These are phyloP conservation scores for Microchrysa polita DNA, from an alignment of 2,888 invertebrate species.

Conservation along the genomic window DNA sequence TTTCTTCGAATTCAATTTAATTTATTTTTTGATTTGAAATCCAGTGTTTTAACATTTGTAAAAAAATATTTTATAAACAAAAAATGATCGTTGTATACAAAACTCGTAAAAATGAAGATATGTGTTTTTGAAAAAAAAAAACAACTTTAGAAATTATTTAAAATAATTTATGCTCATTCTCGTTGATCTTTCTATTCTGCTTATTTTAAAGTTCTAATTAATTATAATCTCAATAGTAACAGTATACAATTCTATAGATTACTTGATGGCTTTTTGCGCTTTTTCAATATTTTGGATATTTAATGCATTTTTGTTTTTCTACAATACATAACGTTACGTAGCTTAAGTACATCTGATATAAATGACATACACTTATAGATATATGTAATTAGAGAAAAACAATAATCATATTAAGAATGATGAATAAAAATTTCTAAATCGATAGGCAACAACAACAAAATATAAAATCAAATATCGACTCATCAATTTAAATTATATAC, in stretches of 20 bases:
- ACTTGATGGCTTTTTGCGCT: not conserved
- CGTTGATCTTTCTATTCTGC: not conserved
- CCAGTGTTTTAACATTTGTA: not conserved
- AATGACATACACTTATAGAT: too few species aligned
- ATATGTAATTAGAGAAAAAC: too few species aligned
- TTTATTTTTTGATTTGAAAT: too few species aligned
- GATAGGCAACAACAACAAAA: not conserved
- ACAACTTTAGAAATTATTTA: not conserved
- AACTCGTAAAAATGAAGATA: constrained; percentile 12
- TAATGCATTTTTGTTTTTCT: constrained; percentile 5
- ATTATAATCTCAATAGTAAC: constrained; percentile 3
- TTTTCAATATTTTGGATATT: not conserved
- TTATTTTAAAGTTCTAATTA: not conserved
- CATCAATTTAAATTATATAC: not conserved
- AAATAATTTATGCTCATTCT: not conserved
- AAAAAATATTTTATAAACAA: not conserved
- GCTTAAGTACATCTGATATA: too few species aligned
- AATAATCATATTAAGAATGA: not conserved
- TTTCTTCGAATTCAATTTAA: too few species aligned
- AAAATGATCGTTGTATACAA: constrained; percentile 34
- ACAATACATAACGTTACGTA: not conserved
- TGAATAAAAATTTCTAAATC: not conserved
- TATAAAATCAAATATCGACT: not conserved
- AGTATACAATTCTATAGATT: not conserved
- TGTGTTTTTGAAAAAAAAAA: constrained; percentile 6